Evolutionary conservation across 2,797 vertebrate species (phyloP), one percentile per base, ranked within the genome.

Genomic region (Myotis daubentonii): DNA sequence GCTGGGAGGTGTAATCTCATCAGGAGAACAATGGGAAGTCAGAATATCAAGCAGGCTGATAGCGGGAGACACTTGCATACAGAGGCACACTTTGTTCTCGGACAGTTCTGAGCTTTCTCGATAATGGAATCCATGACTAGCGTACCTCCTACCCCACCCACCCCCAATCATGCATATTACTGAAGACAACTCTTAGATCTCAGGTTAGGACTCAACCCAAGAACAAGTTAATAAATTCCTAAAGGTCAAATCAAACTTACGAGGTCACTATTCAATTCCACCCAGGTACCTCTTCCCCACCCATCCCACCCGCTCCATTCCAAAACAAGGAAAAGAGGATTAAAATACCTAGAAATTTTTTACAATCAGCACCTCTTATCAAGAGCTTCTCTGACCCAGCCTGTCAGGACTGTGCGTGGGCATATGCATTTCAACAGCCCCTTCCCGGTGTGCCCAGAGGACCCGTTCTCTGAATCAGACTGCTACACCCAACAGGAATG

Each of bases 181-280:
- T 86, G 44, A 89, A 49, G 66, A 89, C 91, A 82, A 95, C 57
- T 60, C 80, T 90, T 57, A 88, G 68, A 65, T 90, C 92, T 95
- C 38, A 17, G 20, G 10, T 90, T 96, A 92, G 90, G 79, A 94
- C 41, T 89, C 92, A 94, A 89, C 30, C 68, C 93, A 87, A 57
- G 36, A 33, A 65, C n/a, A 80, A 68, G 87, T 93, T 94, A 97
- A 93, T 93, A 84, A 85, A 95, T 94, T 93, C 84, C 74, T 89
- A 65, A 85, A 95, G 33, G 44, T 94, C 76, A 92, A 93, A 79
- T 92, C 44, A 86, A 89, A 22, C 41, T 60, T 81, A 70, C 51
- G 49, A 87, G 79, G 41, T 88, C 17, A 10, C 33, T 17, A 0
- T 74, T 79, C 41, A 72, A n/a, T 60, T 71, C 38, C 44, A 81